phyloP scores from a whole-genome alignment of 1,140 invertebrate species.

The Caenorhabditis remanei region DNA sequence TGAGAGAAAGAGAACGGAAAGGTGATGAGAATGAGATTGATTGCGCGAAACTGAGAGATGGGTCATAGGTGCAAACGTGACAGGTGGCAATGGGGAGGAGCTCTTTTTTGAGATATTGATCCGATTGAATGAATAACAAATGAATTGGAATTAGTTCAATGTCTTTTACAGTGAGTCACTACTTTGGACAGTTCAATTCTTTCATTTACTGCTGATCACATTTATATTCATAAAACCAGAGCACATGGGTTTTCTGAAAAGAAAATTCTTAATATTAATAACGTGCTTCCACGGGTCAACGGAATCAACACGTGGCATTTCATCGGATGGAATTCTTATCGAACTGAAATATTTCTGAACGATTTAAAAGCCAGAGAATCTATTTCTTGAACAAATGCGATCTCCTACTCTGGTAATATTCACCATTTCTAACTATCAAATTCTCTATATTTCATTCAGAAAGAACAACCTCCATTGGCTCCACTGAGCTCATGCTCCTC shows the following conservation, averaged over 20 bases:
- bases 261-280: no score
- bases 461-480: not conserved
- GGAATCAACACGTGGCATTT: not conserved
- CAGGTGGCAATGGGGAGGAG: constrained; percentile 47
- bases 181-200: no score
- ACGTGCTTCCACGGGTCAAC: no score
- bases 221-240: no score
- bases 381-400: not conserved
- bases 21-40: constrained; percentile 52
- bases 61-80: constrained; percentile 33
- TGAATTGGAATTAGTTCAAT: not conserved
- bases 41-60: constrained; percentile 55
- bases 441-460: constrained; percentile 2
- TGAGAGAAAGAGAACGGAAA: constrained; percentile 25
- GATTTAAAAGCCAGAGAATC: not conserved
- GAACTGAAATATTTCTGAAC: not conserved
- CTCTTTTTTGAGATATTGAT: not conserved
- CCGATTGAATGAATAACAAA: not conserved
- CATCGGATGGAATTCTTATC: not conserved
- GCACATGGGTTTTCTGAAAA: no score
- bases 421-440: not conserved
- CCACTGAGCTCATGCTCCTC: not conserved
- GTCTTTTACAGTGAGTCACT: no score
- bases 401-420: not conserved
- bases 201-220: no score